Base-by-base conservation (phyloP, 2,113 vertebrate species). In the Mesembrinibis cayennensis region DNA sequence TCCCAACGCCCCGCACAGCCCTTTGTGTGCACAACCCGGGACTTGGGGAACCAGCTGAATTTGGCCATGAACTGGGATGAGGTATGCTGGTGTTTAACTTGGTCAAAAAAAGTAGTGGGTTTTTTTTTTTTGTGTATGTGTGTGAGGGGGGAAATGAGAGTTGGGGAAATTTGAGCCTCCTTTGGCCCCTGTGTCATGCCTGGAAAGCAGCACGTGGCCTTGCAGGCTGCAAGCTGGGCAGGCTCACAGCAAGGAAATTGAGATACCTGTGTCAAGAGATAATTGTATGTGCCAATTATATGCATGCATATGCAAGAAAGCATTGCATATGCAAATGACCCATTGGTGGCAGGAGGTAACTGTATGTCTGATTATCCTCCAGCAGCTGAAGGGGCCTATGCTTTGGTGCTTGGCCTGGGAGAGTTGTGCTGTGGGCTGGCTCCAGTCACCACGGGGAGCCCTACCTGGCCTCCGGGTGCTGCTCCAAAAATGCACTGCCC, bases 221-320 rank as follows among this genome's bases (percentile, higher is more conserved):
- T 11, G 16, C 27, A 52, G 40, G 38, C 7, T 50, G 50, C 4
- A 32, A n/a, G 45, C 29, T 47, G 87, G 44, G 21, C 59, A 63
- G 45, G 56, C 30, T 93, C 38, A 2, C 30, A 18, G 45, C 18
- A 12, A 42, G 63, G 18, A 10, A 38, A 7, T 1, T 18, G 53
- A 32, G 55, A 13, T 11, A 49, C 53, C 30, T 16, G 20, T 32
- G 38, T 25, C 15, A 7, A 16, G 40, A 14, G 14, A 9, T 27
- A 67, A 52, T 11, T 45, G 25, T 4, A 7, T 3, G 12, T 78
- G 52, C 27, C 49, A 65, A 44, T 44, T 2, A 9, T 1, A n/a
- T 4, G 4, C 4, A 2, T 9, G 9, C 5, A 23, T 0, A 0
- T 12, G 29, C 49, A 61, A 44, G 42, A 19, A 47, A 67, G 1